Percentiles rank a stretch among this genome's conserved stretches.
These are phyloP conservation scores for Hololepta plana DNA, from an alignment of 2,888 invertebrate species.

Conservation along the genomic window DNA sequence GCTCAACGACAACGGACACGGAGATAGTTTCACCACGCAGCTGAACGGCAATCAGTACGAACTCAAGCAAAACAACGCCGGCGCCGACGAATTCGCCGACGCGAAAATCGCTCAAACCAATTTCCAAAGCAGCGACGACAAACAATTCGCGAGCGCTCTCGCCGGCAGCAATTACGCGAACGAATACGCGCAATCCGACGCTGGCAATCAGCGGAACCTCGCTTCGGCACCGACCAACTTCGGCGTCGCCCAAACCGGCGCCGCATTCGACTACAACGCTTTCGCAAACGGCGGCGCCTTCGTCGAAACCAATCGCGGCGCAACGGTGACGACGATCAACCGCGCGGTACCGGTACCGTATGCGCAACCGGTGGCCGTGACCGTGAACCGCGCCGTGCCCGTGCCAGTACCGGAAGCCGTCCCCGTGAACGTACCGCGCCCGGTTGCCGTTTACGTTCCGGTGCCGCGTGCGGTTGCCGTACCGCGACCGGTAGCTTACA, in stretches of 20 bases:
- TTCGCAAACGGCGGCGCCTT: slow-evolving; percentile 9
- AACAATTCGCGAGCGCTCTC: slow-evolving; percentile 5
- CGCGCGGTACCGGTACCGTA: slow-evolving; percentile 23
- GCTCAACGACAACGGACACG: too few relatives aligned
- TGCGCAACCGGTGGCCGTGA: slow-evolving; percentile 23
- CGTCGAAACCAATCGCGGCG: slow-evolving; percentile 10
- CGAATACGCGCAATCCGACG: too few relatives aligned
- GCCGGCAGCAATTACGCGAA: too few relatives aligned
- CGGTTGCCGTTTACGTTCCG: too few relatives aligned
- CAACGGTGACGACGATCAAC: slow-evolving; percentile 20
- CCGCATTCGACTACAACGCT: slow-evolving; percentile 3
- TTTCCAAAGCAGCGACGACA: slow-evolving; percentile 7
- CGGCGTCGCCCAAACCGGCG: too few relatives aligned
- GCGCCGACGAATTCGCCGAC: slow-evolving; percentile 11
- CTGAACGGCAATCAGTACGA: too few relatives aligned
- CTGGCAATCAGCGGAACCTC: too few relatives aligned
- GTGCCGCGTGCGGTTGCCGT: slow-evolving; percentile 22
- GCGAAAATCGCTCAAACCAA: slow-evolving; percentile 8
- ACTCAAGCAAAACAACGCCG: slow-evolving; percentile 12
- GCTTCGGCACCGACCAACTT: too few relatives aligned
- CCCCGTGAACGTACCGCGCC: slow-evolving; percentile 10
- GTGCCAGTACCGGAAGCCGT: slow-evolving; percentile 5
- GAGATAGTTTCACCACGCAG: too few relatives aligned
- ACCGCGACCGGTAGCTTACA: slow-evolving; percentile 25
- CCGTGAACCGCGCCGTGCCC: slow-evolving; percentile 27